Evolutionary conservation across 2,888 invertebrate genomes (phyloP), one percentile per base, ranked within the genome.

Genomic region (Drosophila mulleri): DNA sequence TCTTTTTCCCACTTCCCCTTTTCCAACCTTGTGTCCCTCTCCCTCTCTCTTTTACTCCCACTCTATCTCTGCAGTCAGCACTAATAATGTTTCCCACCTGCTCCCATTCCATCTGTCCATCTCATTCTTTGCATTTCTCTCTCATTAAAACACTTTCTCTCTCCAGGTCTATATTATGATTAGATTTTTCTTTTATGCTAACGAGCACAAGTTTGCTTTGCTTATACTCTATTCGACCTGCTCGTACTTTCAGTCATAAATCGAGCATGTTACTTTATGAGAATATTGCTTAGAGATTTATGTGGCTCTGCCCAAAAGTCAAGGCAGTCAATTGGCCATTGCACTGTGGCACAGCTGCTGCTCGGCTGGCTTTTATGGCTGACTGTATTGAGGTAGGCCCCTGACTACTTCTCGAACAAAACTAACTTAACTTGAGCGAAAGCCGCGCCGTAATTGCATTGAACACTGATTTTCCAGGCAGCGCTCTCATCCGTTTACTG

Each of bases 391-490:
- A 32, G 35, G 26, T 52, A 7, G n/a, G 52, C 29, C 7, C 39
- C 52, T 16, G 39, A 50, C 18, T 29, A 26, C 59, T 41, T n/a
- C 12, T 18, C n/a, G 32, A 58, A 50, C 20, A 52, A 23, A 42
- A 44, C 37, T 35, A 67, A 58, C 48, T 73, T 26, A 26, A 2
- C 58, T 58, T 26, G 2, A 14, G 18, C 18, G 41, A 20, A 20
- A 20, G 20, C 16, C 29, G 6, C 35, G 23, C 16, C 45, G 54
- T 75, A 75, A 75, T 75, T 77, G 60, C 78, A 75, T 75, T 77
- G 60, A 20, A 26, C 53, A 67, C 72, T 64, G 72, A 67, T 77
- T 76, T 76, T 50, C 29, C 18, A 37, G 26, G 14, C 53, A 75
- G 39, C n/a, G 35, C 35, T 20, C 35, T 58, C 47, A 12, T 37